phyloP scores from a whole-genome alignment of 1,140 invertebrate species.

The Lucilia sericata region DNA sequence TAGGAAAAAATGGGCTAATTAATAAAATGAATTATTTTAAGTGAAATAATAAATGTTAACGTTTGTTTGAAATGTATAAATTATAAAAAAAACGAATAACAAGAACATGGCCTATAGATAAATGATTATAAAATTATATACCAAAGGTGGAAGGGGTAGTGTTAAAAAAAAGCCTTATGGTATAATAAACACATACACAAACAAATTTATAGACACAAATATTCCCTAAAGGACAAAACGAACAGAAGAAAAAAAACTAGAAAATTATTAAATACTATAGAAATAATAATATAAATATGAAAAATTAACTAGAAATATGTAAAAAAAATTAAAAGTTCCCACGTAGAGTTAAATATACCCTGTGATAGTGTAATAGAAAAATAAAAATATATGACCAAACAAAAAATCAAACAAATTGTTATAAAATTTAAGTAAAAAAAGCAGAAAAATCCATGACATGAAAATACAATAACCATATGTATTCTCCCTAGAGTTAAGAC shows the following conservation, averaged over 20 bases:
- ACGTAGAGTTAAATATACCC: neutral
- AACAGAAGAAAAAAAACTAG: neutral
- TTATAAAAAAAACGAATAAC: neutral
- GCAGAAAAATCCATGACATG: neutral
- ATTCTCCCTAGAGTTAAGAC: neutral
- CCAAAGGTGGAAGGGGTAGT: neutral
- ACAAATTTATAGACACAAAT: neutral
- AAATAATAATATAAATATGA: neutral
- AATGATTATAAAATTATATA: neutral
- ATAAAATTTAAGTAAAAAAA: neutral
- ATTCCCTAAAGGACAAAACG: slow-evolving; percentile 9
- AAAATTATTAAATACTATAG: neutral
- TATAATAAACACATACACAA: neutral
- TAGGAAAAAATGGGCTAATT: neutral
- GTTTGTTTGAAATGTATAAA: neutral
- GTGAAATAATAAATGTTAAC: neutral
- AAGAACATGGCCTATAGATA: neutral
- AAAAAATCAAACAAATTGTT: neutral
- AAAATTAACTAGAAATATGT: no score
- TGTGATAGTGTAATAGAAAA: slow-evolving; percentile 7
- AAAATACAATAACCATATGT: slow-evolving; percentile 10
- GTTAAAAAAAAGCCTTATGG: slow-evolving; percentile 24
- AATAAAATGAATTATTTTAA: slow-evolving; percentile 21
- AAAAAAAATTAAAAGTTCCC: neutral
- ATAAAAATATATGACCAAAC: slow-evolving; percentile 2